Evolutionary conservation across 2,888 invertebrate species (phyloP).

Genomic region (Boloria selene): DNA sequence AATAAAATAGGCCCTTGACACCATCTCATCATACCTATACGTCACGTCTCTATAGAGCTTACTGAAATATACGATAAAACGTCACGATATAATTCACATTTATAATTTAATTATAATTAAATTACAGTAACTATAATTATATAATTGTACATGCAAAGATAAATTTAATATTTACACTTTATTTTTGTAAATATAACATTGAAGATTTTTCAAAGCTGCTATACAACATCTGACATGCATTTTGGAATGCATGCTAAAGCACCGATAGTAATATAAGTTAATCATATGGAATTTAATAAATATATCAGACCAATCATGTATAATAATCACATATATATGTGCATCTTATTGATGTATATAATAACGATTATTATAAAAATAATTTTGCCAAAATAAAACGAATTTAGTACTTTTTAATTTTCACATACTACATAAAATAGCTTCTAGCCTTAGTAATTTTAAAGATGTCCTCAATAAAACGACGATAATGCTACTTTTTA

Average conservation of each 20-base stretch:
- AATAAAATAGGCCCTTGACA: constrained; percentile 35
- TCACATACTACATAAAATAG: constrained; percentile 11
- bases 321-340: too few species aligned
- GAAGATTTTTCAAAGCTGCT: constrained; percentile 44
- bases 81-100: constrained; percentile 21
- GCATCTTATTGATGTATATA: not conserved
- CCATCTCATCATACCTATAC: constrained; percentile 16
- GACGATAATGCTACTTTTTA: constrained; percentile 3
- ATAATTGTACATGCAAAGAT: constrained; percentile 54
- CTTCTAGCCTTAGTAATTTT: constrained; percentile 4
- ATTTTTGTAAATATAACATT: constrained; percentile 43
- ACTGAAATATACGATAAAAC: constrained; percentile 17
- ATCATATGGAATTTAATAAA: too few species aligned
- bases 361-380: constrained; percentile 2
- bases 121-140: constrained; percentile 29
- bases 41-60: not conserved
- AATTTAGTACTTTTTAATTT: not conserved
- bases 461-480: constrained; percentile 1
- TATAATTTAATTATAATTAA: constrained; percentile 27
- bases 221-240: constrained; percentile 66
- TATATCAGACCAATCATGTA: too few species aligned
- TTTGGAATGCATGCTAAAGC: constrained; percentile 62
- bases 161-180: constrained; percentile 61
- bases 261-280: constrained; percentile 49
- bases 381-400: not conserved